Evolutionary conservation across 2,888 invertebrate genomes (phyloP), one percentile per base, ranked within the genome.

Genomic region (Chydorus sphaericus): DNA sequence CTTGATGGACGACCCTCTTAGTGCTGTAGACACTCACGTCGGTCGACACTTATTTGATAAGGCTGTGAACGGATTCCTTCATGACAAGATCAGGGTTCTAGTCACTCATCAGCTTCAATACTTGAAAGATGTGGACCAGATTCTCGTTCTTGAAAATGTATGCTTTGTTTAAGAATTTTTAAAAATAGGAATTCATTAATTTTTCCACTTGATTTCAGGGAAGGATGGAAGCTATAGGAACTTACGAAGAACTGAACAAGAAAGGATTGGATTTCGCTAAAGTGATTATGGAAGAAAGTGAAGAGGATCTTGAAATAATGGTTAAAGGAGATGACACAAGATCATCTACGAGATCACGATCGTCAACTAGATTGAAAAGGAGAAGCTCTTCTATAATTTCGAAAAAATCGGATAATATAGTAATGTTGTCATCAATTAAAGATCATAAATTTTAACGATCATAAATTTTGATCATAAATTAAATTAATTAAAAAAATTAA

Each of bases 81-180:
- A 66, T 52, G 64, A 68, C 29, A 70, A 70, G 50, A 66, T 70
- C 2, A 62, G 71, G 26, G 67, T 76, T 48, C 66, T 76, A 28
- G 74, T 74, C 4, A 90, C 89, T 1, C 88, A 91, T 72, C 90
- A 90, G 67, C 69, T 88, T 54, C 89, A 90, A 67, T 87, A 84
- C 62, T 71, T 85, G 8, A 79, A 79, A 62, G 73, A 77, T 37
- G 82, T 79, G 2, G 81, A 83, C 66, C 77, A 73, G 58, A 76
- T 85, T 50, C 69, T 83, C 60, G 73, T 83, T 55, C 66, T 85
- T 52, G 76, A 78, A 56, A 79, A 81, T 74, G 84, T 59, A 48
- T 48, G 8, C 14, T 30, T 48, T 20, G 14, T 29, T 48, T 10
- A 11, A 10, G n/a, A n/a, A n/a, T n/a, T n/a, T n/a, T n/a, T n/a